phyloP scores from a whole-genome alignment of 2,888 invertebrate genomes.

The Oscheius myriophilus region DNA sequence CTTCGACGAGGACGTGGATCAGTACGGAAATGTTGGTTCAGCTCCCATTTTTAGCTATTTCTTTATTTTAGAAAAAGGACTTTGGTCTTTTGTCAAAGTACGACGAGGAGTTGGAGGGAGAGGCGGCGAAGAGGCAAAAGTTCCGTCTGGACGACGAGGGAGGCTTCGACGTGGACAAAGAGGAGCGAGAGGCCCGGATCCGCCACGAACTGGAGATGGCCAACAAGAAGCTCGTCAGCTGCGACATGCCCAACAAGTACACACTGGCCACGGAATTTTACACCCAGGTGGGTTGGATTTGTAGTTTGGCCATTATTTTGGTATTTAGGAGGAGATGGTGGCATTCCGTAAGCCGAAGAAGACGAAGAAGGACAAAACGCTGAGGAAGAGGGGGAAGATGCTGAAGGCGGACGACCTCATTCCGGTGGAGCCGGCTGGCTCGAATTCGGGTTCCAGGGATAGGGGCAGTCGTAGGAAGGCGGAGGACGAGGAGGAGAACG shows the following conservation, averaged over 20 bases:
- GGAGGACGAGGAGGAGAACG: slow-evolving; percentile 32
- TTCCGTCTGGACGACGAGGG: slow-evolving; percentile 64
- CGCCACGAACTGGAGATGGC: slow-evolving; percentile 53
- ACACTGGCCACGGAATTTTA: slow-evolving; percentile 88
- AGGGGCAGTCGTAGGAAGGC: slow-evolving; percentile 27
- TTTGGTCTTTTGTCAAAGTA: slow-evolving; percentile 84
- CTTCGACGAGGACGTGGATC: slow-evolving; percentile 77
- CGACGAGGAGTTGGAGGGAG: slow-evolving; percentile 89
- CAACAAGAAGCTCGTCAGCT: slow-evolving; percentile 76
- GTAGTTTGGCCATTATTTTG: neutral
- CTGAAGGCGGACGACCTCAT: slow-evolving; percentile 67
- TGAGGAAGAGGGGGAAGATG: slow-evolving; percentile 54
- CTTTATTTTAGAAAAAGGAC: slow-evolving; percentile 37
- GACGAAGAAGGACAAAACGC: slow-evolving; percentile 53
- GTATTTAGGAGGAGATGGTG: slow-evolving; percentile 79
- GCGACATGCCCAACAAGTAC: slow-evolving; percentile 72
- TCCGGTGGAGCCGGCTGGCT: slow-evolving; percentile 53
- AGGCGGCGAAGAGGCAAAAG: slow-evolving; percentile 73
- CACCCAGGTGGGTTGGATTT: slow-evolving; percentile 72
- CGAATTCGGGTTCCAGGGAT: slow-evolving; percentile 40
- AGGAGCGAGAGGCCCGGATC: slow-evolving; percentile 47
- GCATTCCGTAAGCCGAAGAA: slow-evolving; percentile 69
- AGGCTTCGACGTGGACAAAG: slow-evolving; percentile 58
- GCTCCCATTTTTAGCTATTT: neutral
- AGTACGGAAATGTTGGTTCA: slow-evolving; percentile 74